Evolutionary conservation across 2,888 invertebrate genomes (phyloP).

Genomic region (Baccha elongata): DNA sequence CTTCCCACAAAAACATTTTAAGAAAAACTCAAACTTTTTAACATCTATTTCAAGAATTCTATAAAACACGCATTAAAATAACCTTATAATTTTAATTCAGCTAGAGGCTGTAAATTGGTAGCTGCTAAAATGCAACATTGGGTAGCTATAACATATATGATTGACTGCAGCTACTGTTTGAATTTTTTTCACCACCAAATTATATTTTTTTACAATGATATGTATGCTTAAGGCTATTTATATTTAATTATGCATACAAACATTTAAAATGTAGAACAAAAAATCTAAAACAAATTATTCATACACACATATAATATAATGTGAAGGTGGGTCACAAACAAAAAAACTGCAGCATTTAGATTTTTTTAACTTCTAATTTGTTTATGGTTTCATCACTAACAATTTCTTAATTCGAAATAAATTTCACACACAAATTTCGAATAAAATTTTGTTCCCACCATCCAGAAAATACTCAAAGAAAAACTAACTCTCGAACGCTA

Average conservation of each 20-base stretch:
- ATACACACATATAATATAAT: no score
- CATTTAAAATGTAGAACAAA: no score
- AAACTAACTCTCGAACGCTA: conserved; percentile 50
- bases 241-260: no score
- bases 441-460: conserved; percentile 55
- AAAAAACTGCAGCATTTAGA: conserved; percentile 15
- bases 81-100: conserved; percentile 22
- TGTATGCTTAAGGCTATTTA: conserved; percentile 21
- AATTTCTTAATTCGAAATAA: conserved; percentile 65
- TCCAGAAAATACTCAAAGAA: conserved; percentile 28
- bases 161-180: conserved; percentile 69
- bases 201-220: conserved; percentile 12
- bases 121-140: conserved; percentile 26
- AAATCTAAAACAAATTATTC: no score
- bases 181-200: conserved; percentile 44
- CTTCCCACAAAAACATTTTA: no score
- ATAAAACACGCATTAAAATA: conserved; percentile 7
- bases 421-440: conserved; percentile 48
- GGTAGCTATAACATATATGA: conserved; percentile 54
- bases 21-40: no score
- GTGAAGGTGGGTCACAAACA: not conserved
- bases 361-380: conserved; percentile 42
- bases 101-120: conserved; percentile 18
- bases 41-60: no score
- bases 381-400: conserved; percentile 72